These are phyloP conservation scores for Tragopan temminckii DNA, from an alignment of 2,797 vertebrate species.

Conservation along the genomic window DNA sequence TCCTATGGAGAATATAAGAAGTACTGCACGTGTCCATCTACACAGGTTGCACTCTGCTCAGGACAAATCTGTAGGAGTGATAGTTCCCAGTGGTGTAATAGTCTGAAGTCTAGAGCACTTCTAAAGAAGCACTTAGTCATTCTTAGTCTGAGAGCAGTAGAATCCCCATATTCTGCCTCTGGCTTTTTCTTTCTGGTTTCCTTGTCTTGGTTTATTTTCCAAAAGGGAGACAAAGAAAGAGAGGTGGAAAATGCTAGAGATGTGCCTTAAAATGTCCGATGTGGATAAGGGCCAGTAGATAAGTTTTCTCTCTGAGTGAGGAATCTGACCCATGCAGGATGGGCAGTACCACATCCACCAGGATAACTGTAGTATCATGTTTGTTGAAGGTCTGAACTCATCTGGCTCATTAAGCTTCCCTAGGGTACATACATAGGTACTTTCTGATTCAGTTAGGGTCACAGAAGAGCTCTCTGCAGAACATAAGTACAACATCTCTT, in stretches of 20 bases:
- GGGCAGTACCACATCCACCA: background rate
- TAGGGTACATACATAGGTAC: background rate
- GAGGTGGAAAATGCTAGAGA: background rate
- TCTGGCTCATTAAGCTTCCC: background rate
- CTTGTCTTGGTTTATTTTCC: background rate
- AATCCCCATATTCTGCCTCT: background rate
- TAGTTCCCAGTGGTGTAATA: background rate
- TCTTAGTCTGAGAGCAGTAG: background rate
- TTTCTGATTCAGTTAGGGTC: background rate
- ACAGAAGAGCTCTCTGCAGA: background rate
- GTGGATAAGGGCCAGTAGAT: background rate
- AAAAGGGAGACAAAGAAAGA: background rate
- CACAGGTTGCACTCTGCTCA: background rate
- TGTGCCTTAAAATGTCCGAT: background rate
- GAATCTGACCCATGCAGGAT: background rate
- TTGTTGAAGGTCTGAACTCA: fast-evolving
- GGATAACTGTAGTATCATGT: fast-evolving
- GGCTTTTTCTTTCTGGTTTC: background rate
- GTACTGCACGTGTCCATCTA: background rate
- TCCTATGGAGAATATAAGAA: background rate
- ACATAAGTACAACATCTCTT: background rate
- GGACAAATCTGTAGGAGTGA: background rate
- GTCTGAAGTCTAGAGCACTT: background rate
- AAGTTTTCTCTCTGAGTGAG: background rate
- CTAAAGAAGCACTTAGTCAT: background rate